These are phyloP conservation scores for Goniozus legneri DNA, from an alignment of 1,140 invertebrate genomes.

Conservation along the genomic window DNA sequence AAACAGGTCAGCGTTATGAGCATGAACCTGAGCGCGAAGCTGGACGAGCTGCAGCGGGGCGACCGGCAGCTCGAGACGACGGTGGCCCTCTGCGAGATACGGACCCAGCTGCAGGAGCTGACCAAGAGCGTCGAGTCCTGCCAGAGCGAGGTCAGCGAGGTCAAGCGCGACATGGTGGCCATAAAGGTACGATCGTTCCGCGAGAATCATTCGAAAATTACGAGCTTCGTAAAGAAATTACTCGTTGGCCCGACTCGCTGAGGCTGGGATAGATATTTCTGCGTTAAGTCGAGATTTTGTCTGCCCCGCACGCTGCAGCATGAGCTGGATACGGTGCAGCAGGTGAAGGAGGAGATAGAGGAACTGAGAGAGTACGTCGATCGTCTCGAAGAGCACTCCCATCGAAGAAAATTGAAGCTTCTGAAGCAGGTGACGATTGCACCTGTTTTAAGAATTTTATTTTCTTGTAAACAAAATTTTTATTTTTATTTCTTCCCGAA, in stretches of 20 bases:
- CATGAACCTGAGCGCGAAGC: slow-evolving; percentile 87
- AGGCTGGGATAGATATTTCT: too few relatives aligned
- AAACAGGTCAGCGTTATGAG: slow-evolving; percentile 95
- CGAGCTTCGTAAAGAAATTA: too few relatives aligned
- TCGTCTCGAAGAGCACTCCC: slow-evolving; percentile 82
- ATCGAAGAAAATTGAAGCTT: slow-evolving; percentile 78
- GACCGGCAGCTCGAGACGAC: slow-evolving; percentile 85
- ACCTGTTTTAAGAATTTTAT: too few relatives aligned
- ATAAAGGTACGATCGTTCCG: slow-evolving; percentile 69
- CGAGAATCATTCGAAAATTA: too few relatives aligned
- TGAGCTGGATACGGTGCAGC: slow-evolving; percentile 87
- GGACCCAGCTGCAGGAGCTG: slow-evolving; percentile 84
- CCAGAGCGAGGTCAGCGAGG: slow-evolving; percentile 86
- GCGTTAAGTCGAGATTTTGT: too few relatives aligned
- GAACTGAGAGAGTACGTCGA: slow-evolving; percentile 87
- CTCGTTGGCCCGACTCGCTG: too few relatives aligned
- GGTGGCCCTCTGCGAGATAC: slow-evolving; percentile 84
- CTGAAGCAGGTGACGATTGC: slow-evolving; percentile 74
- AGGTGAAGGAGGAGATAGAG: slow-evolving; percentile 91
- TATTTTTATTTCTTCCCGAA: slow-evolving; percentile 10
- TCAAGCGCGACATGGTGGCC: slow-evolving; percentile 89
- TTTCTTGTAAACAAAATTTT: slow-evolving; percentile 5
- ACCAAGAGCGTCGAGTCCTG: slow-evolving; percentile 91
- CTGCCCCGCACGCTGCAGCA: too few relatives aligned
- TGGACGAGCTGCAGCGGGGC: slow-evolving; percentile 84